phyloP scores from a whole-genome alignment of 2,888 invertebrate species.

The Prionchulus punctatus region DNA sequence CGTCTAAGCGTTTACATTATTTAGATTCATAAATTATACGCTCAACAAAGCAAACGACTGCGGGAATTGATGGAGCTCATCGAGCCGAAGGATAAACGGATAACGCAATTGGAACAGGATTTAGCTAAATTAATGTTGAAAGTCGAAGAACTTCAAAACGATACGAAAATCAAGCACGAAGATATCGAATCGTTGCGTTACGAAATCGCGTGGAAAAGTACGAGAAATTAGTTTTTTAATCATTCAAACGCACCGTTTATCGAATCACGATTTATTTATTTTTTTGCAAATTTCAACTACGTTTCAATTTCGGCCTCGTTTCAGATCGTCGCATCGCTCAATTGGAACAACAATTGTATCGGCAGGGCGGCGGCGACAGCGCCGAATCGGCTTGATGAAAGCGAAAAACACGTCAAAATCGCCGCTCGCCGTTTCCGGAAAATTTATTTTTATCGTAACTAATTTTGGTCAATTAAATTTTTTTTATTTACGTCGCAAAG shows the following conservation, averaged over 20 bases:
- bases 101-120: slow-evolving; percentile 33
- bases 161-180: slow-evolving; percentile 3
- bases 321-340: not conserved
- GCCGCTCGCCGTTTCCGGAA: no score
- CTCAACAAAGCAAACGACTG: slow-evolving; percentile 31
- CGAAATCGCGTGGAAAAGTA: slow-evolving; percentile 21
- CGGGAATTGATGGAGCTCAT: slow-evolving; percentile 30
- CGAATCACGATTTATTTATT: no score
- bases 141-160: slow-evolving; percentile 2
- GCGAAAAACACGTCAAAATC: no score
- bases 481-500: no score
- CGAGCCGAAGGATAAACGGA: slow-evolving; percentile 30
- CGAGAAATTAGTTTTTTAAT: no score
- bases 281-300: no score
- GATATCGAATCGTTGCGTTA: slow-evolving; percentile 14
- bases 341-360: not conserved
- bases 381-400: no score
- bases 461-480: no score
- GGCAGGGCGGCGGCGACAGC: no score
- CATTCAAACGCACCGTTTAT: no score
- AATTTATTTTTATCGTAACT: no score
- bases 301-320: no score
- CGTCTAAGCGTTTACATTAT: not conserved
- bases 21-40: slow-evolving; percentile 31
- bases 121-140: not conserved